A percentile compares a stretch with the other conserved stretches of the same genome.
phyloP scores from a whole-genome alignment of 2,888 invertebrate species.

The Melanotus villosus region DNA sequence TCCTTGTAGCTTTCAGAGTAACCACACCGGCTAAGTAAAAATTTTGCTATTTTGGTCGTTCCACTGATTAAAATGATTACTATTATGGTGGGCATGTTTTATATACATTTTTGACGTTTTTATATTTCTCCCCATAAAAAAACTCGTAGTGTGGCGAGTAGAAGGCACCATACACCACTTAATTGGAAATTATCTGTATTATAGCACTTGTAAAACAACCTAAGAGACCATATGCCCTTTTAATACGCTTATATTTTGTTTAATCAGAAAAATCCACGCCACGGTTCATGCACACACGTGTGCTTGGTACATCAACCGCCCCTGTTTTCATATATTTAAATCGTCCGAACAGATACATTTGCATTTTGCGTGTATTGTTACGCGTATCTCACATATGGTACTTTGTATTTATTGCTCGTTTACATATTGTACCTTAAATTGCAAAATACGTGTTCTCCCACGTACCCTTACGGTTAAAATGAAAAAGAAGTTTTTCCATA shows the following conservation, averaged over 20 bases:
- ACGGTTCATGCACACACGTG: constrained; percentile 62
- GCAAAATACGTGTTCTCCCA: constrained; percentile 18
- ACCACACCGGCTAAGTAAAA: too few species aligned
- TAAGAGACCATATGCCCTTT: constrained; percentile 59
- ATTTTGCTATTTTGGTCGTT: too few species aligned
- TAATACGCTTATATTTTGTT: constrained; percentile 61
- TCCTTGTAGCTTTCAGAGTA: too few species aligned
- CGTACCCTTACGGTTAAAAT: neutral
- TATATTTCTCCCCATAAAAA: constrained; percentile 33
- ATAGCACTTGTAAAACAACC: constrained; percentile 38
- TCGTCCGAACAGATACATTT: constrained; percentile 62
- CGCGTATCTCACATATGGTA: constrained; percentile 60
- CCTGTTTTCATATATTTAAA: constrained; percentile 64
- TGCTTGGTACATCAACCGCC: constrained; percentile 60
- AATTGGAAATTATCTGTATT: constrained; percentile 42
- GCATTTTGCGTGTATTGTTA: constrained; percentile 62
- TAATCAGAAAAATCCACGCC: constrained; percentile 61
- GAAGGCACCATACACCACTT: constrained; percentile 26
- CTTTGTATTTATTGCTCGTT: constrained; percentile 52
- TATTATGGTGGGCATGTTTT: constrained; percentile 31
- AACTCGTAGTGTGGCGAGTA: constrained; percentile 21
- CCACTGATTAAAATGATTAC: too few species aligned
- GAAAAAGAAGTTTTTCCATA: constrained; percentile 2
- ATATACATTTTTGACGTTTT: constrained; percentile 41
- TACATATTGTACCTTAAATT: constrained; percentile 46